Base-by-base conservation (phyloP, 1,140 invertebrate species). In the Formica selysi region DNA sequence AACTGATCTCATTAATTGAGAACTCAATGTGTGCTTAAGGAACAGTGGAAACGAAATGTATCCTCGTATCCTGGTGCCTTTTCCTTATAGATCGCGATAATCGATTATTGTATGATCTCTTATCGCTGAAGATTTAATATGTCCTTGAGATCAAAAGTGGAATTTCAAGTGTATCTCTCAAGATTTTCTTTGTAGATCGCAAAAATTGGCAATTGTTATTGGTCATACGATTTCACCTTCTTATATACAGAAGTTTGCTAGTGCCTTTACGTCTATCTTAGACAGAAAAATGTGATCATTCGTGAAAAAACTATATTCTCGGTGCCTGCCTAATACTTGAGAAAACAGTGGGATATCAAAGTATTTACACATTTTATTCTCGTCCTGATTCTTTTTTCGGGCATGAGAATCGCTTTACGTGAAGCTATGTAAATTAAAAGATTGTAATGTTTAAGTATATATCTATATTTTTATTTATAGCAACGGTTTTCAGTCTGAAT, bases 391-490 rank as follows among this genome's bases (percentile, higher is more conserved):
- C 22, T 32, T 44, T 64, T 8, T 76, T 51, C 26, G 13, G 16
- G 16, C 4, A 10, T 41, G 22, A 61, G 22, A 11, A 71, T 76
- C 2, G 32, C 2, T 1, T 74, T 32, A n/a, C n/a, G 1, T 32
- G 13, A 79, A 67, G 13, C 7, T 22, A 68, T 36, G 26, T 65
- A 29, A 67, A 48, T 67, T 36, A 13, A 48, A 36, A 51, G 3
- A 54, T 61, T 5, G 36, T 22, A 13, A 36, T 44, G 36, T 41
- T 51, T 51, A 51, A 19, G 22, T 38, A 41, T 29, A 22, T 32
- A 79, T 26, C 13, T 79, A 54, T 51, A 67, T 62, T 54, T 76
- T 76, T 76, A 38, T 22, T 13, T 70, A 41, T 81, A 70, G 41
- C 5, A 6, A 41, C 22, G 13, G 7, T 70, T 81, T 68, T 81